Base-by-base conservation (phyloP, 2,888 invertebrate genomes). In the Caenorhabditis japonica region DNA sequence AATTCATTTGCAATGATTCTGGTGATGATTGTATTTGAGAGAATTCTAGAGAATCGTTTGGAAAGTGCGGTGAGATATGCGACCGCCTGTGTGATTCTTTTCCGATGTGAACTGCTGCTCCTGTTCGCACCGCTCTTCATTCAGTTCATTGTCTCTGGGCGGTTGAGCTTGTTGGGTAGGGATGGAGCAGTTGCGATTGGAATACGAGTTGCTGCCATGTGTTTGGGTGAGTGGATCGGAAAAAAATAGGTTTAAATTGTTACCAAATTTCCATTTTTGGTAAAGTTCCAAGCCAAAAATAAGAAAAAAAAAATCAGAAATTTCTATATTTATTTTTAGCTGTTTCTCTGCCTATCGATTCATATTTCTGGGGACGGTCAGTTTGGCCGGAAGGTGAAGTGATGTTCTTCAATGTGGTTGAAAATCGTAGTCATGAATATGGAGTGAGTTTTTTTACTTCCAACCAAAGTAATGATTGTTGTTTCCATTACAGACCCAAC, bases 301-400 rank as follows among this genome's bases (percentile, higher is more conserved):
- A n/a, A n/a, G n/a, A n/a, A n/a, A n/a, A n/a, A n/a, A n/a, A n/a
- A n/a, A 5, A 12, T n/a, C 8, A 27, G n/a, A 13, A 15, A 4
- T 25, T 23, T 17, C 10, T 4, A 38, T 0, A 13, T 30, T 38
- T 90, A 34, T 90, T 92, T 85, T 88, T 94, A 83, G 90, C 90
- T 5, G 85, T 93, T 5, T 94, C 95, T 0, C 91, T 96, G 39
- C 87, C 90, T 7, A 90, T 97, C 39, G 99, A 99, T 89, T 95
- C 97, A 0, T 90, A 93, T 83, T 94, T 97, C 89, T 99, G 99
- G 99, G 91, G 91, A 64, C 91, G 94, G 56, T 87, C 83, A 46
- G 85, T 96, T 23, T 99, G 99, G 97, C 97, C 99, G 0, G 99
- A 99, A 90, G 95, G 94, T 13, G 94, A 96, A 90, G 97, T 99